These are phyloP conservation scores for Helleia helle DNA, from an alignment of 2,888 invertebrate genomes.

Conservation along the genomic window DNA sequence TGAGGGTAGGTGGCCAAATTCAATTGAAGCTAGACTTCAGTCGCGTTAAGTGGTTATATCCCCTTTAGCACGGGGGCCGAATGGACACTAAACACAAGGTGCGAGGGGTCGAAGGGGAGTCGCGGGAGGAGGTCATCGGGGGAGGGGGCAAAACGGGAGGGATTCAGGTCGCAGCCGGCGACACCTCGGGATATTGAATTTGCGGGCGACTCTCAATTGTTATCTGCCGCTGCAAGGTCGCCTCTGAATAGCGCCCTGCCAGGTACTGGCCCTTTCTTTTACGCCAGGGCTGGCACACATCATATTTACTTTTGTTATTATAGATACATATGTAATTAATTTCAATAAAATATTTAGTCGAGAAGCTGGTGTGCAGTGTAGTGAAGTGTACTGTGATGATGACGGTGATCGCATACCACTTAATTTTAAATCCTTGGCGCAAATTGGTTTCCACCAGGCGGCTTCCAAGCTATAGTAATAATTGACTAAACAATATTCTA, in stretches of 20 bases:
- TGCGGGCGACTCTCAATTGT: slow-evolving; percentile 65
- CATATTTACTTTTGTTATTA: neutral
- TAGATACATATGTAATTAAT: slow-evolving; percentile 15
- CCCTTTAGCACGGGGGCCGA: slow-evolving; percentile 48
- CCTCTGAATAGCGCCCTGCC: slow-evolving; percentile 40
- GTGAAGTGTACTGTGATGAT: too few relatives aligned
- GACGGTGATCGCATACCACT: too few relatives aligned
- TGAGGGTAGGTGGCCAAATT: slow-evolving; percentile 46
- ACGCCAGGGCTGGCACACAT: slow-evolving; percentile 38
- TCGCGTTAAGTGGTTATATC: slow-evolving; percentile 70
- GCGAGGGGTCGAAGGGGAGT: slow-evolving; percentile 23
- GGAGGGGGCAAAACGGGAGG: slow-evolving; percentile 21
- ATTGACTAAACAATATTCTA: too few relatives aligned
- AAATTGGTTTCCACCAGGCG: too few relatives aligned
- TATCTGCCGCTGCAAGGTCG: slow-evolving; percentile 68
- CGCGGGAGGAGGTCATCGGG: slow-evolving; percentile 22
- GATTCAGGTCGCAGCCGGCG: slow-evolving; percentile 34
- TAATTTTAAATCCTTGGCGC: too few relatives aligned
- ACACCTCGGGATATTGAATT: slow-evolving; percentile 72
- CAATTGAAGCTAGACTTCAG: slow-evolving; percentile 63
- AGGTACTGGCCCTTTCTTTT: slow-evolving; percentile 64
- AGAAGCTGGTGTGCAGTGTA: too few relatives aligned
- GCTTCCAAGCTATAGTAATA: too few relatives aligned
- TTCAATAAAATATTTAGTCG: slow-evolving; percentile 16
- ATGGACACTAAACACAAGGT: slow-evolving; percentile 58